A percentile compares a stretch with the other conserved stretches of the same genome.
Evolutionary conservation across 2,888 invertebrate species (phyloP).

Genomic region (Euphydryas editha): DNA sequence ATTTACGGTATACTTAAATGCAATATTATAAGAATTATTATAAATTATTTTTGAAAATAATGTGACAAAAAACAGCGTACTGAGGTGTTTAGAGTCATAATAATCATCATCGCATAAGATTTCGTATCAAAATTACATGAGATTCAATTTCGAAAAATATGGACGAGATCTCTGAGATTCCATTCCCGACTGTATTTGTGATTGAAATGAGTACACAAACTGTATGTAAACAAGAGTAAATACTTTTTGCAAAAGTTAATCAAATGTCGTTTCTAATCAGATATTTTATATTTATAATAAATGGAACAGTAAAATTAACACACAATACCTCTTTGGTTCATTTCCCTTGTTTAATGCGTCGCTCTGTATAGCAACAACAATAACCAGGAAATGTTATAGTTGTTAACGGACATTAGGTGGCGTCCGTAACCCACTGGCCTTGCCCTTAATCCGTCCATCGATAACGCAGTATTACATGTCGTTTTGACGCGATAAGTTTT

Average conservation of each 20-base stretch:
- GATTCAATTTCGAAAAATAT: no score
- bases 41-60: no score
- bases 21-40: no score
- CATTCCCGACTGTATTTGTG: no score
- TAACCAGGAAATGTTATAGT: constrained; percentile 56
- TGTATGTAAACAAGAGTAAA: background rate
- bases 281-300: constrained; percentile 10
- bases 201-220: no score
- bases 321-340: constrained; percentile 45
- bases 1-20: no score
- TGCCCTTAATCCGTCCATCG: constrained; percentile 61
- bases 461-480: constrained; percentile 45
- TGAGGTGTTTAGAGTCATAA: no score
- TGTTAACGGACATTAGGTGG: constrained; percentile 50
- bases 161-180: no score
- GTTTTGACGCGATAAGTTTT: constrained; percentile 5
- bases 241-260: background rate
- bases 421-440: constrained; percentile 65
- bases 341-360: constrained; percentile 44
- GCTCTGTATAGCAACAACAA: constrained; percentile 45
- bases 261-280: background rate
- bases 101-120: no score
- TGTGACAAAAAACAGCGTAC: no score
- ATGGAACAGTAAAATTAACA: constrained; percentile 46
- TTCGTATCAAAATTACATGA: no score